phyloP scores from a whole-genome alignment of 1,140 invertebrate species.

The Rhopalosiphum padi region DNA sequence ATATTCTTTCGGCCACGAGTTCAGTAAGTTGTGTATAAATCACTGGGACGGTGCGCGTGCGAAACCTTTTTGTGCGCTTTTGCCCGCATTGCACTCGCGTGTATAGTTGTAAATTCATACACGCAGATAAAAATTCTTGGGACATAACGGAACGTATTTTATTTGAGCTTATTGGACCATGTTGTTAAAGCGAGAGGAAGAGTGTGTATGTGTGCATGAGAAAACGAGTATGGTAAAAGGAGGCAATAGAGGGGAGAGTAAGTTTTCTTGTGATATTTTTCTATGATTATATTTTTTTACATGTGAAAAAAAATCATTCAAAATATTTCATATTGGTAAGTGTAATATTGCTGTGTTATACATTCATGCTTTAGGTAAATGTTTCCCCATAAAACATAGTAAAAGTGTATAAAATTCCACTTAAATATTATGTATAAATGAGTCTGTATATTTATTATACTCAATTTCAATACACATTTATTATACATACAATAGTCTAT shows the following conservation, averaged over 20 bases:
- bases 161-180: constrained; percentile 49
- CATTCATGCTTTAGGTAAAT: background rate
- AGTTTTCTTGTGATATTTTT: background rate
- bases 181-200: background rate
- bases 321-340: background rate
- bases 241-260: background rate
- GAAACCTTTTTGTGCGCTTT: constrained; percentile 49
- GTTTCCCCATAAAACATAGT: background rate
- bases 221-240: background rate
- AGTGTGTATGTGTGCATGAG: background rate
- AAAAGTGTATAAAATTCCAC: background rate
- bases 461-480: background rate
- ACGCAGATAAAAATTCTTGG: constrained; percentile 47
- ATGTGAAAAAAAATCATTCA: background rate
- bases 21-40: constrained; percentile 51
- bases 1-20: constrained; percentile 32
- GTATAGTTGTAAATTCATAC: constrained; percentile 42
- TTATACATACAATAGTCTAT: no score
- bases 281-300: background rate
- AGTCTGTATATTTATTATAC: background rate
- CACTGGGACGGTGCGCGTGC: background rate
- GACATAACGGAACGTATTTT: constrained; percentile 48
- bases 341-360: background rate
- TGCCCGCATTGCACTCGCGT: background rate
- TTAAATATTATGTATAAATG: background rate